phyloP scores from a whole-genome alignment of 2,888 invertebrate genomes.

The Philereme transversata region DNA sequence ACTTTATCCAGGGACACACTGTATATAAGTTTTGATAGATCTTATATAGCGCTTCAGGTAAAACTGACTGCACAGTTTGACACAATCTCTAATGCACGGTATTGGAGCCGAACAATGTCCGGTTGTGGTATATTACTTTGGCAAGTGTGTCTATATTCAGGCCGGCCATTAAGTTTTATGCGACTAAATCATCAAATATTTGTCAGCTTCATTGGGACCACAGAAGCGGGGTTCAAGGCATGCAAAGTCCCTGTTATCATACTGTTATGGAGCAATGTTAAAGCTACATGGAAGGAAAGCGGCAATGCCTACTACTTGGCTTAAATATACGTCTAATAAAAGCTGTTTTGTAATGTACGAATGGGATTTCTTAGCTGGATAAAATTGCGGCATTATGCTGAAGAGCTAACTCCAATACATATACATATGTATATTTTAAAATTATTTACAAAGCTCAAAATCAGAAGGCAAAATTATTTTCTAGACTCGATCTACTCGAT shows the following conservation, averaged over 20 bases:
- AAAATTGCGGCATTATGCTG: background rate
- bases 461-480: too few relatives aligned
- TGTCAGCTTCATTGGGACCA: constrained; percentile 5
- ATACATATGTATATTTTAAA: too few relatives aligned
- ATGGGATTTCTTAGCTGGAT: background rate
- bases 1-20: too few relatives aligned
- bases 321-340: background rate
- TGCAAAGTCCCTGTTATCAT: constrained; percentile 9
- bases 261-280: constrained; percentile 2
- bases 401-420: too few relatives aligned
- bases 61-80: too few relatives aligned
- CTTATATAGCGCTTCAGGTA: too few relatives aligned
- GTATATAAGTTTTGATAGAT: too few relatives aligned
- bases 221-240: constrained; percentile 4
- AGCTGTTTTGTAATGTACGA: background rate
- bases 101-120: too few relatives aligned
- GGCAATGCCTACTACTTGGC: background rate
- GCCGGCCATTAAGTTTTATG: constrained; percentile 4
- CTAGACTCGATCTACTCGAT: too few relatives aligned
- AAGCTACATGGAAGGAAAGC: constrained; percentile 4
- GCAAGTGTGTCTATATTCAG: constrained; percentile 7
- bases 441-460: too few relatives aligned
- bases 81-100: too few relatives aligned
- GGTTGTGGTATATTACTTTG: background rate
- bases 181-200: constrained; percentile 2